phyloP scores from a whole-genome alignment of 2,888 invertebrate genomes.

The Euspilapteryx auroguttella region DNA sequence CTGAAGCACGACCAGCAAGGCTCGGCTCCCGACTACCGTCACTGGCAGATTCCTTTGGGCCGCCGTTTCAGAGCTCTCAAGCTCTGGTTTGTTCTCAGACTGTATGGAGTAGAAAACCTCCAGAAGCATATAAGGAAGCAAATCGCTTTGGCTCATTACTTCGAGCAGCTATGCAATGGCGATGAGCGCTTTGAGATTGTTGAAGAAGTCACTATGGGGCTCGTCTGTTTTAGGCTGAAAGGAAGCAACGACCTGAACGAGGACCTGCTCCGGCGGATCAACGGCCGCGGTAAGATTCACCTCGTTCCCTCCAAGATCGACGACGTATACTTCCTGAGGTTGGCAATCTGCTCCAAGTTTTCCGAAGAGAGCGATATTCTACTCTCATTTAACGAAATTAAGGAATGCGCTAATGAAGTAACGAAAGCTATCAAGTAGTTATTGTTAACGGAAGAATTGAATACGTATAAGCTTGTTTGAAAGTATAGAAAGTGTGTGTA shows the following conservation, averaged over 20 bases:
- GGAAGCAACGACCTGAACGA: constrained; percentile 83
- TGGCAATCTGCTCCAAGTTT: constrained; percentile 88
- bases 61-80: constrained; percentile 91
- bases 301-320: constrained; percentile 89
- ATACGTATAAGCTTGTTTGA: too few species aligned
- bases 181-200: constrained; percentile 89
- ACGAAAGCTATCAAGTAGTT: too few species aligned
- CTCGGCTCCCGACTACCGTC: constrained; percentile 90
- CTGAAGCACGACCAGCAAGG: constrained; percentile 93
- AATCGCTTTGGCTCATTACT: constrained; percentile 82
- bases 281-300: constrained; percentile 89
- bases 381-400: constrained; percentile 85
- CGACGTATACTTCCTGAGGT: constrained; percentile 81
- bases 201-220: constrained; percentile 87
- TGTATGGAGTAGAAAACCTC: constrained; percentile 87
- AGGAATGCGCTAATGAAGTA: constrained; percentile 71
- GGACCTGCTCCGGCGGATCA: constrained; percentile 77
- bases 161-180: constrained; percentile 72
- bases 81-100: constrained; percentile 91
- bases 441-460: too few species aligned
- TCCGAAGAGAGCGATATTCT: constrained; percentile 81
- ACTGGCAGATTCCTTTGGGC: constrained; percentile 96
- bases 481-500: too few species aligned
- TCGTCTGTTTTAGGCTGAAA: constrained; percentile 95
- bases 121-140: constrained; percentile 87